Percentiles rank a stretch among this genome's conserved stretches.
These are phyloP conservation scores for Melanotaenia boesemani DNA, from an alignment of 2,797 vertebrate species.

Conservation along the genomic window DNA sequence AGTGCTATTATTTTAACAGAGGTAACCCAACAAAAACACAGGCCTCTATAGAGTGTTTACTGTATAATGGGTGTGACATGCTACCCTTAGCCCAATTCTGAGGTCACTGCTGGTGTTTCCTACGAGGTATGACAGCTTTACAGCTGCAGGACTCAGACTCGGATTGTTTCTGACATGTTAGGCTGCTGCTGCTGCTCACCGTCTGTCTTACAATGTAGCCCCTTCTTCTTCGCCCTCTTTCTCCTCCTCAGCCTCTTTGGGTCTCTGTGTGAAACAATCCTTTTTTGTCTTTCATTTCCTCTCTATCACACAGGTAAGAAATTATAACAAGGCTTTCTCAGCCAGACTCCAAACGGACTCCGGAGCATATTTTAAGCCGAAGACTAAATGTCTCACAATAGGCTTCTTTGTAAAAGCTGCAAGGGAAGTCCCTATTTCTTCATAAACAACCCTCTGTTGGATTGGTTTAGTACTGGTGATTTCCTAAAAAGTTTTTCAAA, in stretches of 20 bases:
- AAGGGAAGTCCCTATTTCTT: constrained; percentile 51
- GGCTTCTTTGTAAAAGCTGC: constrained; percentile 61
- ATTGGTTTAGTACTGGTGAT: constrained; percentile 27
- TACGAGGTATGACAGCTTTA: constrained; percentile 73
- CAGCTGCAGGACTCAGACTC: constrained; percentile 52
- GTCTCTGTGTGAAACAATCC: constrained; percentile 38
- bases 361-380: constrained; percentile 68
- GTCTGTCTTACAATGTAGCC: constrained; percentile 42
- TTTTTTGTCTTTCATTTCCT: constrained; percentile 38
- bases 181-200: constrained; percentile 53
- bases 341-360: constrained; percentile 60
- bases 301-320: constrained; percentile 21
- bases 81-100: constrained; percentile 62
- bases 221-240: constrained; percentile 31
- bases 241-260: constrained; percentile 39
- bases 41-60: constrained; percentile 70
- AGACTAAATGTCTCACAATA: constrained; percentile 75
- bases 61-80: constrained; percentile 75
- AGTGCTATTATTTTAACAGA: constrained; percentile 67
- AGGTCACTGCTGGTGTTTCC: constrained; percentile 73
- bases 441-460: constrained; percentile 37
- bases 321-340: constrained; percentile 54
- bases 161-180: constrained; percentile 68
- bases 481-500: constrained; percentile 53
- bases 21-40: constrained; percentile 71